Evolutionary conservation across 2,797 vertebrate genomes (phyloP).

Genomic region (Acipenser ruthenus): DNA sequence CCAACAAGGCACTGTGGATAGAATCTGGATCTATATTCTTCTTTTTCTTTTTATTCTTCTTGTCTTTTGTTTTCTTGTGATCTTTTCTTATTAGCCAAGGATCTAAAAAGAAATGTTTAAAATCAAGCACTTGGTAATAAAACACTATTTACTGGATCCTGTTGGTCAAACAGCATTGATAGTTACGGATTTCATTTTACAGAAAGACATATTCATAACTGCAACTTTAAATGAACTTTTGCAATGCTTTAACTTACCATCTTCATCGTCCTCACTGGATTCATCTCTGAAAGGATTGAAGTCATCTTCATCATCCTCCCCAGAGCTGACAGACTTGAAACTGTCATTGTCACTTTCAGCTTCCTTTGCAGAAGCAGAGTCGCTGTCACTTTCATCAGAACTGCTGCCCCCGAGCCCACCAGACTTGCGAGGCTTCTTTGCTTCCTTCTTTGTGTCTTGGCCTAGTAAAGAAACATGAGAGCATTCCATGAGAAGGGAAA

Average conservation of each 20-base stretch:
- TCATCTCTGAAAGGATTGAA: constrained; percentile 96
- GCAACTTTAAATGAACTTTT: neutral
- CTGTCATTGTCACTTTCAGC: constrained; percentile 78
- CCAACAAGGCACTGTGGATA: constrained; percentile 98
- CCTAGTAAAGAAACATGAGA: constrained; percentile 46
- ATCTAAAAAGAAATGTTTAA: constrained; percentile 52
- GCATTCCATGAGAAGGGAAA: neutral
- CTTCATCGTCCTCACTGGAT: constrained; percentile 86
- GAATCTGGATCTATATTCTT: constrained; percentile 94
- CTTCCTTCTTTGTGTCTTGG: constrained; percentile 72
- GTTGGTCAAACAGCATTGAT: neutral
- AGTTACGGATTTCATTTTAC: neutral
- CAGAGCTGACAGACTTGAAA: constrained; percentile 86
- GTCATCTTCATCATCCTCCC: constrained; percentile 73
- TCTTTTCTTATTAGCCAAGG: constrained; percentile 96
- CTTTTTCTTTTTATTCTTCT: constrained; percentile 77
- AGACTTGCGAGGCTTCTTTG: constrained; percentile 76
- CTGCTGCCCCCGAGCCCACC: constrained; percentile 85
- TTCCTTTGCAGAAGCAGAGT: constrained; percentile 64
- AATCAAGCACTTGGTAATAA: no score
- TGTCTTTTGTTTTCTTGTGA: constrained; percentile 88
- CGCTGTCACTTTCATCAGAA: constrained; percentile 85
- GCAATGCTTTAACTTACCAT: constrained; percentile 65
- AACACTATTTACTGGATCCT: no score
- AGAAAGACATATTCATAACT: no score